Evolutionary conservation across 2,797 vertebrate species (phyloP).

Genomic region (Channallabes apus): DNA sequence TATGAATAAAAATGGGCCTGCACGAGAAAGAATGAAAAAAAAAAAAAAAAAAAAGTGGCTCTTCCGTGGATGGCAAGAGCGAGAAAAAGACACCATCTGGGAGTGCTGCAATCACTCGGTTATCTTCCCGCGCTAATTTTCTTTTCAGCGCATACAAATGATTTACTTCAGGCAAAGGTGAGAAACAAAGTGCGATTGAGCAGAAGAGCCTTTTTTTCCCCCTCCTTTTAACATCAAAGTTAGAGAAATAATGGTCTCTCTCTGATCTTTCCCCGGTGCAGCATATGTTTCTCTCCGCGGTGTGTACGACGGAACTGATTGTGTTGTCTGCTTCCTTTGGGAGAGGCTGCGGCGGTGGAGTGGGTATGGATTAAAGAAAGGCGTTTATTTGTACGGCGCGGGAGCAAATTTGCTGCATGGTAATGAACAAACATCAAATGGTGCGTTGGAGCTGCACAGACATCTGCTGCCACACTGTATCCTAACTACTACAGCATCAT

Average conservation of each 20-base stretch:
- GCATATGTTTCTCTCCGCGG: constrained; percentile 42
- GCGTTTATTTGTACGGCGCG: constrained; percentile 29
- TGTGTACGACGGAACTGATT: constrained; percentile 16
- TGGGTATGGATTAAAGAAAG: constrained; percentile 39
- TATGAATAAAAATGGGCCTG: constrained; percentile 57
- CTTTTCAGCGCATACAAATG: constrained; percentile 53
- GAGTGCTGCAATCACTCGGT: constrained; percentile 55
- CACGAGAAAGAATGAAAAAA: background rate
- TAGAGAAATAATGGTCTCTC: constrained; percentile 52
- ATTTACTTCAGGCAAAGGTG: constrained; percentile 54
- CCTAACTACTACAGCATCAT: constrained; percentile 36
- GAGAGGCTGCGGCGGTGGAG: constrained; percentile 9
- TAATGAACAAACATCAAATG: constrained; percentile 52
- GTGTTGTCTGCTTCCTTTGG: constrained; percentile 26
- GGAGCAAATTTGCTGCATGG: constrained; percentile 49
- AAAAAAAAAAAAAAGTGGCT: constrained; percentile 44
- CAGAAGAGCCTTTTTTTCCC: constrained; percentile 8
- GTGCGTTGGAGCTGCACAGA: constrained; percentile 35
- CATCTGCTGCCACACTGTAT: constrained; percentile 49
- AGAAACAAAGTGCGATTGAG: constrained; percentile 47
- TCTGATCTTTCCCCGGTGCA: constrained; percentile 48
- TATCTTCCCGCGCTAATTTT: constrained; percentile 55
- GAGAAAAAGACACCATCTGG: constrained; percentile 56
- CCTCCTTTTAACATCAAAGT: constrained; percentile 52
- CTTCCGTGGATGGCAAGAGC: constrained; percentile 53